Evolutionary conservation across 2,888 invertebrate genomes (phyloP).

Genomic region (Stegana nigrithorax): DNA sequence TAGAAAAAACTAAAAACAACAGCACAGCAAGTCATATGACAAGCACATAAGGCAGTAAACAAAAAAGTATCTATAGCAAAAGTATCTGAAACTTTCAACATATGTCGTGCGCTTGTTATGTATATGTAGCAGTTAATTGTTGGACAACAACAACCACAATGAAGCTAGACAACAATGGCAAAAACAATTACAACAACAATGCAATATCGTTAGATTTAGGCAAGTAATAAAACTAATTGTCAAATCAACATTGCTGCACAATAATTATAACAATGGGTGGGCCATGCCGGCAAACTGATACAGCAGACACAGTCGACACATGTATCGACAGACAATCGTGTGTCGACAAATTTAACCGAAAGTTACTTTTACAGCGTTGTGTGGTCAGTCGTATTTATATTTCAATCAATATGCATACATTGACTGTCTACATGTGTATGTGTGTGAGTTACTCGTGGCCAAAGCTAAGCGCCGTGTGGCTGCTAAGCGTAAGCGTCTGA

Average conservation of each 20-base stretch:
- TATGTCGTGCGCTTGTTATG: conserved; percentile 39
- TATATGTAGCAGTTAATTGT: conserved; percentile 24
- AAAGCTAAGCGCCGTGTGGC: no score
- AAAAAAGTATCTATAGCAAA: conserved; percentile 12
- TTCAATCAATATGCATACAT: conserved; percentile 8
- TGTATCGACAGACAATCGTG: background rate
- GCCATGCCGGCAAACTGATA: conserved; percentile 28
- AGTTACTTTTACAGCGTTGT: background rate
- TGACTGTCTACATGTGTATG: background rate
- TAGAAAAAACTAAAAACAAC: no score
- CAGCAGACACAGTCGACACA: background rate
- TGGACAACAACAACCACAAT: background rate
- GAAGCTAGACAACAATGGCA: background rate
- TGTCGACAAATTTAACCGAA: background rate
- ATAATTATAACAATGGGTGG: conserved; percentile 62
- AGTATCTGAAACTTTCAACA: conserved; percentile 33
- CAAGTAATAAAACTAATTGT: conserved; percentile 52
- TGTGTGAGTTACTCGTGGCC: no score
- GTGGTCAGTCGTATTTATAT: conserved; percentile 8
- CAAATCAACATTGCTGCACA: conserved; percentile 52
- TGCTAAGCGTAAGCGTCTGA: background rate
- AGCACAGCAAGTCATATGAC: no score
- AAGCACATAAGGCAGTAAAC: background rate
- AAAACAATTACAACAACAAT: conserved; percentile 1
- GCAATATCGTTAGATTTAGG: conserved; percentile 36